A percentile compares a stretch with the other conserved stretches of the same genome.
These are phyloP conservation scores for Cetonia aurata DNA, from an alignment of 2,888 invertebrate genomes.

Conservation along the genomic window DNA sequence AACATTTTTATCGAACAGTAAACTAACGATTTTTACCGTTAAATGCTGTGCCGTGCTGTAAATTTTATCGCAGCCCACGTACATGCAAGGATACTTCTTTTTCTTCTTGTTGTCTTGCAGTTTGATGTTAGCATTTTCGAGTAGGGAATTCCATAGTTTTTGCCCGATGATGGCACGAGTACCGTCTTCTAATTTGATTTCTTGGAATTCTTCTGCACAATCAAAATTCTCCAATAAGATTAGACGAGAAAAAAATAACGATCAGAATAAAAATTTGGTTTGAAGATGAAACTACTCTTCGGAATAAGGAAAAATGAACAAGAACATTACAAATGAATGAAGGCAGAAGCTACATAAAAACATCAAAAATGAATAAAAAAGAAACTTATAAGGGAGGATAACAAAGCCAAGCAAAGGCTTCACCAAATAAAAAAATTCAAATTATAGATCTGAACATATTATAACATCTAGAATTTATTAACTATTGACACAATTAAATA, in stretches of 20 bases:
- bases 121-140: conserved; percentile 49
- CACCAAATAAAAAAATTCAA: too few relatives aligned
- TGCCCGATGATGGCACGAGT: conserved; percentile 57
- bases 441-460: too few relatives aligned
- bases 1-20: not conserved
- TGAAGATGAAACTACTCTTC: too few relatives aligned
- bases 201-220: conserved; percentile 52
- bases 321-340: too few relatives aligned
- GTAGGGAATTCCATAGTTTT: conserved; percentile 51
- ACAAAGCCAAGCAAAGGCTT: too few relatives aligned
- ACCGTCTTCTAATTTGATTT: conserved; percentile 59
- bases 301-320: too few relatives aligned
- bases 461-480: too few relatives aligned
- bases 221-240: conserved; percentile 16
- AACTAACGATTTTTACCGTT: conserved; percentile 60
- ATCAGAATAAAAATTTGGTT: too few relatives aligned
- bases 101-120: conserved; percentile 52
- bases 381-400: too few relatives aligned
- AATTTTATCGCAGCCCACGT: conserved; percentile 67
- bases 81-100: conserved; percentile 65
- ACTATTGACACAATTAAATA: too few relatives aligned
- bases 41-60: conserved; percentile 69
- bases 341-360: too few relatives aligned
- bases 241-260: not conserved
- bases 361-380: too few relatives aligned